Conservation (phyloP, 2,113 vertebrate species). For the Corythornis cristatus region DNA sequence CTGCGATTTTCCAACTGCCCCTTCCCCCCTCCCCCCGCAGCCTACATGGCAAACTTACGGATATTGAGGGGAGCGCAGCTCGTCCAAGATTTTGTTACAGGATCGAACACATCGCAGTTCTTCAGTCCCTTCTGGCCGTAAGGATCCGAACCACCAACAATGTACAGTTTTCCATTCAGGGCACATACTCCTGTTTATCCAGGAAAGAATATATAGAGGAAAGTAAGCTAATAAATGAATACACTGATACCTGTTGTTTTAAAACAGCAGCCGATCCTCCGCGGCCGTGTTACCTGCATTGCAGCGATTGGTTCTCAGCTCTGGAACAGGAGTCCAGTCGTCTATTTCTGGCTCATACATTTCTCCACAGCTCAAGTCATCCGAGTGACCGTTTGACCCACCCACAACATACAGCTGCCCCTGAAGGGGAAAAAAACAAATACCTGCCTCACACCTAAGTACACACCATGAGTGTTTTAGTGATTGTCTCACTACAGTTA, state of each 20-base stretch:
- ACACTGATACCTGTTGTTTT: too few species aligned
- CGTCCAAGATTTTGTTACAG: constrained; percentile 90
- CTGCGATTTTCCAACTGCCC: not conserved
- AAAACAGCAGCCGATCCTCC: fast-evolving
- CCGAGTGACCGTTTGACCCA: constrained; percentile 96
- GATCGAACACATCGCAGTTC: constrained; percentile 97
- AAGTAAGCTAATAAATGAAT: not conserved
- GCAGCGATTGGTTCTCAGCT: constrained; percentile 95
- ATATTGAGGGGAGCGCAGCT: constrained; percentile 94
- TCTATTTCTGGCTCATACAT: constrained; percentile 89
- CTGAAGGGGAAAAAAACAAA: constrained; percentile 62
- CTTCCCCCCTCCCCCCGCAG: not conserved
- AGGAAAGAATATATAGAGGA: not conserved
- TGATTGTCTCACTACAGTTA: fast-evolving
- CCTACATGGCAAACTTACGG: constrained; percentile 74
- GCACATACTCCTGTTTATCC: constrained; percentile 87
- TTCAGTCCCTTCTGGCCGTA: constrained; percentile 97
- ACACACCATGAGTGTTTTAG: fast-evolving
- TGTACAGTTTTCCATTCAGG: constrained; percentile 91
- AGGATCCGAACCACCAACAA: constrained; percentile 96
- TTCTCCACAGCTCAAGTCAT: constrained; percentile 96
- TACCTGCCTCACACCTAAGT: not conserved
- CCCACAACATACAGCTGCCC: constrained; percentile 96
- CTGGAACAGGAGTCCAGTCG: constrained; percentile 92
- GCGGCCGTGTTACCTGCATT: constrained; percentile 85